Percentiles rank a stretch among this genome's conserved stretches.
Conservation (phyloP, 1,140 invertebrate species). For the Phymastichus coffea region DNA sequence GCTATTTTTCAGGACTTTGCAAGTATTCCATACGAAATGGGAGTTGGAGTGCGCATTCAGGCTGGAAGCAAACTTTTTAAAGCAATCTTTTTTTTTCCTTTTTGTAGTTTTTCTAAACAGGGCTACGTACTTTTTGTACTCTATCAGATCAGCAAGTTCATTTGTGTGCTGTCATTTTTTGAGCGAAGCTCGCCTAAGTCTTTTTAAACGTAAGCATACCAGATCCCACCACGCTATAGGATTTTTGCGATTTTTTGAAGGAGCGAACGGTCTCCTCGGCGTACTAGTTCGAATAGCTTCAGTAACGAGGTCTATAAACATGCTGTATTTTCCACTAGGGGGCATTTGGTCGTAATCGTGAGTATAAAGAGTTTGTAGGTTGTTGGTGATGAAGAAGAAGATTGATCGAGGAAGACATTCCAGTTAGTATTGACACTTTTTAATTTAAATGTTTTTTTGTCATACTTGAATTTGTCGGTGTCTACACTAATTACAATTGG, state of each 20-base stretch:
- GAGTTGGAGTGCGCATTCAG: too few relatives aligned
- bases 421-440: not conserved
- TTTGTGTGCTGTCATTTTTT: too few relatives aligned
- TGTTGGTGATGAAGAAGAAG: not conserved
- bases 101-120: too few relatives aligned
- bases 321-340: too few relatives aligned
- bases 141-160: not conserved
- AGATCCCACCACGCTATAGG: not conserved
- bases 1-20: not conserved
- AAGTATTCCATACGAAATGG: too few relatives aligned
- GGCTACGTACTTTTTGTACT: not conserved
- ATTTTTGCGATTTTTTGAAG: not conserved
- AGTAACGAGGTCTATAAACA: too few relatives aligned
- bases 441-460: not conserved
- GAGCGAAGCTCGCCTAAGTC: not conserved
- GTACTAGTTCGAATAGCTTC: too few relatives aligned
- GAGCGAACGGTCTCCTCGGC: too few relatives aligned
- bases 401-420: not conserved
- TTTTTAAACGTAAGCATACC: not conserved
- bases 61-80: too few relatives aligned
- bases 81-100: too few relatives aligned
- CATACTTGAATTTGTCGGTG: not conserved
- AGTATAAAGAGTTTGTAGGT: too few relatives aligned
- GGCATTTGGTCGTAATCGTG: too few relatives aligned
- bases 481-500: not conserved